These are phyloP conservation scores for Acanthopleura granulata DNA, from an alignment of 2,888 invertebrate species.

Conservation along the genomic window DNA sequence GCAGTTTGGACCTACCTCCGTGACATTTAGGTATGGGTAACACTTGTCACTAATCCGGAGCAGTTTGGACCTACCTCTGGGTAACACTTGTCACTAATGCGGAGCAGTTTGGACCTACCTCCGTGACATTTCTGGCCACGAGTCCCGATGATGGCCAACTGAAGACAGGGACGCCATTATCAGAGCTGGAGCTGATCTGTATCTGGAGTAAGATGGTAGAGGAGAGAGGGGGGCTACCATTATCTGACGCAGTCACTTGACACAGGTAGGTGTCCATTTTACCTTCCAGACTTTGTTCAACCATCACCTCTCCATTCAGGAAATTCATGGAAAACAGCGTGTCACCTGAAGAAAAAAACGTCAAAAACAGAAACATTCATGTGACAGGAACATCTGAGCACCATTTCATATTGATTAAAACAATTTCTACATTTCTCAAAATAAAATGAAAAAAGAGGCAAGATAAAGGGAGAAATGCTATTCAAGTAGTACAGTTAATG, in stretches of 20 bases:
- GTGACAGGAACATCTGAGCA: too few species aligned
- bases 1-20: too few species aligned
- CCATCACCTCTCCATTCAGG: conserved; percentile 23
- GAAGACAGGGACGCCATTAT: not conserved
- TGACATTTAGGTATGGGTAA: too few species aligned
- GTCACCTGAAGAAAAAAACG: conserved; percentile 17
- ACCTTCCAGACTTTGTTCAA: conserved; percentile 15
- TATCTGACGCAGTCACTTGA: not conserved
- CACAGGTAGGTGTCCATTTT: not conserved
- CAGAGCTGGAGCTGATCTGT: not conserved
- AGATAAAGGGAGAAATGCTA: too few species aligned
- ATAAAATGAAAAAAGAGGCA: too few species aligned
- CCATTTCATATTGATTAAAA: too few species aligned
- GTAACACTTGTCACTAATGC: too few species aligned
- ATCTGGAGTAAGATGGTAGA: not conserved
- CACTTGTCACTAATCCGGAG: too few species aligned
- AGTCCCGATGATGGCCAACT: not conserved
- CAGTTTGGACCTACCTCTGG: too few species aligned
- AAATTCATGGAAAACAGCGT: conserved; percentile 21
- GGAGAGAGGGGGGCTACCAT: not conserved
- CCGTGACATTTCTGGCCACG: not conserved
- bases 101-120: not conserved
- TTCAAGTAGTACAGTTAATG: too few species aligned
- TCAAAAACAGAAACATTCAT: not conserved
- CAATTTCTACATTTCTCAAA: too few species aligned